Conservation (phyloP, 1,140 invertebrate species). For the Maconellicoccus hirsutus region DNA sequence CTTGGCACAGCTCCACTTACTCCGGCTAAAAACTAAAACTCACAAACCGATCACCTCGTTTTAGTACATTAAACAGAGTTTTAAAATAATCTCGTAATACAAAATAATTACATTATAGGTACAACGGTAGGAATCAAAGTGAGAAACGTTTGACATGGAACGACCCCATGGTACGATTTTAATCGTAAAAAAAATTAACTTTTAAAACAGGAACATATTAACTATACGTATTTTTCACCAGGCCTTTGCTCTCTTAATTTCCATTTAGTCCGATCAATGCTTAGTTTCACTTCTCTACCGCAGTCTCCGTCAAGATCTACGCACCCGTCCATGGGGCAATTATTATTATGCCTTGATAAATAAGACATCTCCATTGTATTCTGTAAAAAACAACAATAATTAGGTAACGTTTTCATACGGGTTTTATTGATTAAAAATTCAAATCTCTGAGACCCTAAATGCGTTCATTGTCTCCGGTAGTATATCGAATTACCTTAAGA, state of each 20-base stretch:
- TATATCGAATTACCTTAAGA: neutral
- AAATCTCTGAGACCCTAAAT: too few species aligned
- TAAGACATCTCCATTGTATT: constrained; percentile 30
- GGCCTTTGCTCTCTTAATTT: constrained; percentile 20
- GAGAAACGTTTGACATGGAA: constrained; percentile 9
- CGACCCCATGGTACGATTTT: neutral
- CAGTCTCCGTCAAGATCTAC: neutral
- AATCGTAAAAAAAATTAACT: neutral
- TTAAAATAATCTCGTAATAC: too few species aligned
- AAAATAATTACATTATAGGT: neutral
- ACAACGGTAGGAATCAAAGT: constrained; percentile 3
- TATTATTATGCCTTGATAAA: constrained; percentile 28
- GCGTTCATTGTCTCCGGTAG: too few species aligned
- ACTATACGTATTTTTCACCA: constrained; percentile 13
- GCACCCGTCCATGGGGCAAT: constrained; percentile 23
- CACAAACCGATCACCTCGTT: neutral
- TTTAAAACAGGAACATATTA: neutral
- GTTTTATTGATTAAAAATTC: too few species aligned
- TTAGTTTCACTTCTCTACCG: constrained; percentile 3
- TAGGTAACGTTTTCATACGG: neutral
- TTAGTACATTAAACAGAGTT: neutral
- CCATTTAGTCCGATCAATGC: neutral
- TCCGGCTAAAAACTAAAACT: neutral
- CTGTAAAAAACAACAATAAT: constrained; percentile 24
- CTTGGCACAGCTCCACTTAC: neutral